Percentiles rank a stretch among this genome's conserved stretches.
phyloP scores from a whole-genome alignment of 2,888 invertebrate genomes.

The Scaptomyza cyrtandrae region DNA sequence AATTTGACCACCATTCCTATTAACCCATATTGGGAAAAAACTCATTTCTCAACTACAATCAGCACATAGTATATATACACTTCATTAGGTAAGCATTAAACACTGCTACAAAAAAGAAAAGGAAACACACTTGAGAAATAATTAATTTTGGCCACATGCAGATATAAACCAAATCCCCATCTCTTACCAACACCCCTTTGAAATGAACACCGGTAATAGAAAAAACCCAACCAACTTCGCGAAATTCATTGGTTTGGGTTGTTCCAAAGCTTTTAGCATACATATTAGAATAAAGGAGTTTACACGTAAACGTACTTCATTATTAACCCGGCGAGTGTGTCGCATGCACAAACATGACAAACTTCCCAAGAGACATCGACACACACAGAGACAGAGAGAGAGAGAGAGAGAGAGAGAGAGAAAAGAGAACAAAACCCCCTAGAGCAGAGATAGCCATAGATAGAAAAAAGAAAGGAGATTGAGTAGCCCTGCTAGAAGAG shows the following conservation, averaged over 20 bases:
- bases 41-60: background rate
- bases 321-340: slow-evolving; percentile 77
- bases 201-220: slow-evolving; percentile 3
- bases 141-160: slow-evolving; percentile 48
- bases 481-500: slow-evolving; percentile 5
- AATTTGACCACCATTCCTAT: background rate
- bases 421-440: slow-evolving; percentile 36
- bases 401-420: background rate
- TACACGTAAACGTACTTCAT: slow-evolving; percentile 79
- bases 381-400: background rate
- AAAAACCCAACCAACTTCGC: background rate
- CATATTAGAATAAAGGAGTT: slow-evolving; percentile 79
- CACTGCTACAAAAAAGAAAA: background rate
- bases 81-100: slow-evolving; percentile 4
- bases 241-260: background rate
- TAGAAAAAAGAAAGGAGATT: background rate
- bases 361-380: slow-evolving; percentile 40
- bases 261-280: slow-evolving; percentile 68
- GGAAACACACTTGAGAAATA: slow-evolving; percentile 14
- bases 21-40: background rate
- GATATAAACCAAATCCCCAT: slow-evolving; percentile 3
- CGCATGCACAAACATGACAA: slow-evolving; percentile 76
- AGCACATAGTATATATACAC: background rate
- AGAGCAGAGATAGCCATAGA: slow-evolving; percentile 1
- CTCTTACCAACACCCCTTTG: too few relatives aligned